Base-by-base conservation (phyloP, 1,140 invertebrate genomes). In the Adoxophyes honmai region DNA sequence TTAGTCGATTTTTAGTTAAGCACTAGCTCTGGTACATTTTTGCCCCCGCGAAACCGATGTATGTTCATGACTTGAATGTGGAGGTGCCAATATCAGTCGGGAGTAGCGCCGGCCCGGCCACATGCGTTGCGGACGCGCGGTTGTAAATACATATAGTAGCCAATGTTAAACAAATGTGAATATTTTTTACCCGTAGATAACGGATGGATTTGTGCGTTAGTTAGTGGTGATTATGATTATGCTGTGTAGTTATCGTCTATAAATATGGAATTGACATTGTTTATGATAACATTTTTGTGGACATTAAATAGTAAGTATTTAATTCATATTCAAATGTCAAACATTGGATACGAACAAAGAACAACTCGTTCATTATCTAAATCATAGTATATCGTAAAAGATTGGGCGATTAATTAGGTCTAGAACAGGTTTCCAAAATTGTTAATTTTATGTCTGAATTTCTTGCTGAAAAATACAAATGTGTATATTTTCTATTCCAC, bases 291-390 rank as follows among this genome's bases (percentile, higher is more conserved):
- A 60, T 78, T 86, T 59, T 36, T 70, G 13, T 60, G 81, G 60
- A 74, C 75, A 66, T 75, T 68, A 63, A 81, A 77, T 68, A 60
- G 81, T 85, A 73, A 85, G 81, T 85, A 55, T 35, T 53, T 28
- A 3, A 28, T 28, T 6, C 6, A 28, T 28, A 3, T 28, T 28
- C 2, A 2, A 6, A 28, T 28, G 6, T 28, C 6, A 28, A 28
- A 28, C 6, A 28, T 28, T 28, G 21, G 21, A 28, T n/a, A n/a
- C n/a, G n/a, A n/a, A n/a, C n/a, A n/a, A n/a, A n/a, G n/a, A n/a
- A n/a, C n/a, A n/a, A n/a, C n/a, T n/a, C n/a, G n/a, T n/a, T n/a
- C n/a, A n/a, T n/a, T n/a, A n/a, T n/a, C n/a, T n/a, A n/a, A n/a
- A n/a, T n/a, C n/a, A n/a, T n/a, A n/a, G n/a, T n/a, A n/a, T n/a